A percentile compares a stretch with the other conserved stretches of the same genome.
Evolutionary conservation across 2,888 invertebrate species (phyloP).

Genomic region (Pandemis corylana): DNA sequence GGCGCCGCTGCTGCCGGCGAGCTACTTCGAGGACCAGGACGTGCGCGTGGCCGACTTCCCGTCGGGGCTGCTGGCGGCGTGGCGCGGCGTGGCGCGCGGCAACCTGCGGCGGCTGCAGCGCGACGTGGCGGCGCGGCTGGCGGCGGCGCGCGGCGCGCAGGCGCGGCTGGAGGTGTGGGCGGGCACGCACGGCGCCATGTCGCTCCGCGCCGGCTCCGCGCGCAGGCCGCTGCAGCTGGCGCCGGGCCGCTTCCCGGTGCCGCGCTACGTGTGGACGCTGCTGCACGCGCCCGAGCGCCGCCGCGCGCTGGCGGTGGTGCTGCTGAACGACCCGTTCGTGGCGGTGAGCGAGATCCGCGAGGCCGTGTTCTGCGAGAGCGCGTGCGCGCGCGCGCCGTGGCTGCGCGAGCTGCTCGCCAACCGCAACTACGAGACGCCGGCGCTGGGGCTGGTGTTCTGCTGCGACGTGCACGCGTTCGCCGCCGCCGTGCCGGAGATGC

Average conservation of each 20-base stretch:
- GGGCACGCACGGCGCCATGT: slow-evolving; percentile 64
- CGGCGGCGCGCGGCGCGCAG: slow-evolving; percentile 46
- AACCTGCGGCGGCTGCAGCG: slow-evolving; percentile 68
- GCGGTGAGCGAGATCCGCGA: slow-evolving; percentile 73
- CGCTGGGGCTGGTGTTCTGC: slow-evolving; percentile 74
- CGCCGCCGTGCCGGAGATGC: slow-evolving; percentile 59
- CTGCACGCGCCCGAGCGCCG: slow-evolving; percentile 52
- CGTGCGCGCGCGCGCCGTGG: slow-evolving; percentile 67
- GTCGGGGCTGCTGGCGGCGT: slow-evolving; percentile 69
- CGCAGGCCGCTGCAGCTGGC: slow-evolving; percentile 52
- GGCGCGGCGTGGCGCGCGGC: slow-evolving; percentile 70
- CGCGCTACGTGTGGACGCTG: slow-evolving; percentile 73
- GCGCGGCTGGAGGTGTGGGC: slow-evolving; percentile 57
- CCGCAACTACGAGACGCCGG: slow-evolving; percentile 70
- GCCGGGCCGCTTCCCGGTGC: slow-evolving; percentile 70
- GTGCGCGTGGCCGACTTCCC: slow-evolving; percentile 68
- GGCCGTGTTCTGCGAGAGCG: slow-evolving; percentile 74
- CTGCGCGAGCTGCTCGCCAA: slow-evolving; percentile 58
- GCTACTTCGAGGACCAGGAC: slow-evolving; percentile 72
- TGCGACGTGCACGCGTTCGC: slow-evolving; percentile 66
- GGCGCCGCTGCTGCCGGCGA: slow-evolving; percentile 61
- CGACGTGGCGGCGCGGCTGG: slow-evolving; percentile 61
- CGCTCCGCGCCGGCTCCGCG: slow-evolving; percentile 53
- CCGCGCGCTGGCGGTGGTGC: slow-evolving; percentile 62
- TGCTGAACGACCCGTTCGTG: slow-evolving; percentile 77